Evolutionary conservation across 2,888 invertebrate genomes (phyloP), one percentile per base, ranked within the genome.

Genomic region (Drosophila pseudotalamancana): DNA sequence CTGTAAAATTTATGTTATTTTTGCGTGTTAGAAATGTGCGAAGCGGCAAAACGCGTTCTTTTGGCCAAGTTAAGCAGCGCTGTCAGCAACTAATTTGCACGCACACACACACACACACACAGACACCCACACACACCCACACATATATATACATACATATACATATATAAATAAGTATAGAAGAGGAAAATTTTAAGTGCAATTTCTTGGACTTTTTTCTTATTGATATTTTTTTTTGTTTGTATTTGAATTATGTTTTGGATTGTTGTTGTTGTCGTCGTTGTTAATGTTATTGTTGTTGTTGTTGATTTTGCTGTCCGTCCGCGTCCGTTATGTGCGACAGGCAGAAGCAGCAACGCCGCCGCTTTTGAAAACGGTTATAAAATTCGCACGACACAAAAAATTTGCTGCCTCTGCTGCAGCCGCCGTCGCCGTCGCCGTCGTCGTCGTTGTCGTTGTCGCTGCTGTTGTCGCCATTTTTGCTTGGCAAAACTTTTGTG

Each of bases 331-430:
- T 59, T 70, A 34, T 46, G 39, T 69, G 69, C 76, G 63, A 72
- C 68, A 72, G 53, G 66, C 70, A 50, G 62, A 49, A 48, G 62
- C 72, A 72, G 75, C 78, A 69, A 62, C 63, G 76, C 76, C 73
- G 79, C 72, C 84, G 81, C 80, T 77, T 80, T 72, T 76, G 40
- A 79, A 77, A 79, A 82, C 79, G 74, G 73, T 79, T 83, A 83
- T 80, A 80, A 80, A 83, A 75, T 80, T n/a, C 67, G 75, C 75
- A 80, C 80, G 77, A 75, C 77, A 80, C 75, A 61, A 75, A 75
- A 75, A 66, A 61, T 74, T 56, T 21, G 19, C 40, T 31, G 49
- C 56, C 31, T 35, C 61, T 46, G 54, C 49, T 54, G 48, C 32
- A 37, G 66, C 62, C 51, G 57, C 40, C 21, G 60, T 42, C 31